Evolutionary conservation across 2,888 invertebrate genomes (phyloP).

Genomic region (Parochlus steinenii): DNA sequence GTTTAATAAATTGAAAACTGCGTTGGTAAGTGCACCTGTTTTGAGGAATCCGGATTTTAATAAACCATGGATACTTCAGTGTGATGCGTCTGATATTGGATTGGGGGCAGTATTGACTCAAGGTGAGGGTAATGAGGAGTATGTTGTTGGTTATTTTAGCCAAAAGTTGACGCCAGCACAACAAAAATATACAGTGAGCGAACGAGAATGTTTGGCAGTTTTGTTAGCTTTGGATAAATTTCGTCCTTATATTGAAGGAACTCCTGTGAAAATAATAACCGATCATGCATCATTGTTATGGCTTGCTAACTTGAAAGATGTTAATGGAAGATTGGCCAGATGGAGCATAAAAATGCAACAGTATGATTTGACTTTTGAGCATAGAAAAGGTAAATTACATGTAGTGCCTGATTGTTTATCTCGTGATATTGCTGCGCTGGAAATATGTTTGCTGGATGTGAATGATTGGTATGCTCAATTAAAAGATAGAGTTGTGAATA

Average conservation of each 20-base stretch:
- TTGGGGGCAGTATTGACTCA: slow-evolving; percentile 13
- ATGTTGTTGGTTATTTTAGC: slow-evolving; percentile 7
- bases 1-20: slow-evolving; percentile 12
- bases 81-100: slow-evolving; percentile 14
- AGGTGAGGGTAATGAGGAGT: too few species aligned
- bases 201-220: slow-evolving; percentile 13
- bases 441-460: too few species aligned
- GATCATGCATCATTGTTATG: slow-evolving; percentile 12
- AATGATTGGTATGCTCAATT: too few species aligned
- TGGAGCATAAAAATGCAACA: slow-evolving; percentile 15
- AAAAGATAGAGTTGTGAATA: too few species aligned
- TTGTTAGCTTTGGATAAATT: slow-evolving; percentile 11
- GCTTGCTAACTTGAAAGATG: slow-evolving; percentile 14
- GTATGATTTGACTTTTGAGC: slow-evolving; percentile 16
- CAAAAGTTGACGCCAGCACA: slow-evolving; percentile 9
- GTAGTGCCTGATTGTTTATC: slow-evolving; percentile 17
- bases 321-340: slow-evolving; percentile 16
- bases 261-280: slow-evolving; percentile 6
- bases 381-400: slow-evolving; percentile 16
- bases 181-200: slow-evolving; percentile 11
- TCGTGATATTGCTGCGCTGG: slow-evolving; percentile 11
- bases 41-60: slow-evolving; percentile 13
- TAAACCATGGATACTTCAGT: slow-evolving; percentile 13
- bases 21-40: slow-evolving; percentile 12
- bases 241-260: slow-evolving; percentile 12